Conservation (phyloP, 2,888 invertebrate species). For the Tupiocoris notatus region DNA sequence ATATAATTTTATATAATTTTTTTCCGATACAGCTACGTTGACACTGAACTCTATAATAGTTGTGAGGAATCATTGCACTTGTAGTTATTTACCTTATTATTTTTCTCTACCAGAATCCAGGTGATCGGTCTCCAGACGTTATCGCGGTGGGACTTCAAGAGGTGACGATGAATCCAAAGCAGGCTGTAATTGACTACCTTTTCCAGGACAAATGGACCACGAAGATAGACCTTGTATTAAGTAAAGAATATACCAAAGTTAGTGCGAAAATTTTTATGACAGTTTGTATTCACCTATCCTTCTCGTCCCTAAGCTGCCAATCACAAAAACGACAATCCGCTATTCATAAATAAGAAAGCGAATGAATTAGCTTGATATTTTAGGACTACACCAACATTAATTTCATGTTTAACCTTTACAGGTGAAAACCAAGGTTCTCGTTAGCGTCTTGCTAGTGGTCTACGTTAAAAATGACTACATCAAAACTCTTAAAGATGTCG, state of each 20-base stretch:
- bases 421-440: slow-evolving; percentile 26
- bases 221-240: neutral
- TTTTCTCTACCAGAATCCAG: neutral
- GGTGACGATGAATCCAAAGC: slow-evolving; percentile 25
- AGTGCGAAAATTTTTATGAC: no score
- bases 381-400: neutral
- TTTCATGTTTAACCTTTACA: slow-evolving; percentile 17
- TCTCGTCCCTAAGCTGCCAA: no score
- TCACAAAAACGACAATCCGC: no score
- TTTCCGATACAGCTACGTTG: neutral
- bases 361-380: no score
- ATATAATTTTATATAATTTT: neutral
- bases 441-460: neutral
- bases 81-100: no score
- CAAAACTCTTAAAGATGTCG: neutral
- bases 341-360: no score
- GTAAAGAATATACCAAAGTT: neutral
- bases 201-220: slow-evolving; percentile 2
- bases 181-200: neutral
- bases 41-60: neutral
- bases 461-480: slow-evolving; percentile 3
- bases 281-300: no score
- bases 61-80: no score
- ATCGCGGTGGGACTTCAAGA: slow-evolving; percentile 43
- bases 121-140: slow-evolving; percentile 27